Evolutionary conservation across 1,140 invertebrate genomes (phyloP), one percentile per base, ranked within the genome.

Genomic region (Bactericera cockerelli): DNA sequence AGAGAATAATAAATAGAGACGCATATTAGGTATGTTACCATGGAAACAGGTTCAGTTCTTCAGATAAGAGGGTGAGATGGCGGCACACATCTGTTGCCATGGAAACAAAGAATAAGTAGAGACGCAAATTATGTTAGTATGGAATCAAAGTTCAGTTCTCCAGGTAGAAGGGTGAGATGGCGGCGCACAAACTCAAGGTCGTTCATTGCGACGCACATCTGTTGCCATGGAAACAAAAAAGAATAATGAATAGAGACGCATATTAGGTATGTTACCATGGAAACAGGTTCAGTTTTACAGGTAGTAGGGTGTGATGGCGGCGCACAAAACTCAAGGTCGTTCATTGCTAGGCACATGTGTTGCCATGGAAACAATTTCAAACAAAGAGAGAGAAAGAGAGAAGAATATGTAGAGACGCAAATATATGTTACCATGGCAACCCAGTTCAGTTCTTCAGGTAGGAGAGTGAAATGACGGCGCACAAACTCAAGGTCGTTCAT

Each of bases 301-400:
- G 81, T 19, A 89, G 67, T 0, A 72, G 69, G 14, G 68, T 69
- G 36, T 93, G 69, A 11, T 82, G 82, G 63, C 84, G 77, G 39
- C 89, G 80, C 22, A 95, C 90, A 71, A 94, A n/a, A 93, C 71
- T 95, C 92, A 68, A 94, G 79, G 71, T 94, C 93, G 71, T 96
- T 96, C 49, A 93, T 81, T 14, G 88, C 86, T 11, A 92, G n/a
- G n/a, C n/a, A 93, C 75, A 94, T 86, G 77, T 93, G 67, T 26
- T 49, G 42, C 13, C 28, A 31, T 31, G 28, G 28, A 31, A 31
- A 31, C 28, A 31, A n/a, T n/a, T n/a, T n/a, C n/a, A n/a, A n/a
- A n/a, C n/a, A n/a, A n/a, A n/a, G n/a, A n/a, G n/a, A n/a, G n/a
- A n/a, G n/a, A n/a, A n/a, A 13, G 68, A n/a, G n/a, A n/a, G n/a